Evolutionary conservation across 2,797 vertebrate genomes (phyloP).

Genomic region (Trichosurus vulpecula): DNA sequence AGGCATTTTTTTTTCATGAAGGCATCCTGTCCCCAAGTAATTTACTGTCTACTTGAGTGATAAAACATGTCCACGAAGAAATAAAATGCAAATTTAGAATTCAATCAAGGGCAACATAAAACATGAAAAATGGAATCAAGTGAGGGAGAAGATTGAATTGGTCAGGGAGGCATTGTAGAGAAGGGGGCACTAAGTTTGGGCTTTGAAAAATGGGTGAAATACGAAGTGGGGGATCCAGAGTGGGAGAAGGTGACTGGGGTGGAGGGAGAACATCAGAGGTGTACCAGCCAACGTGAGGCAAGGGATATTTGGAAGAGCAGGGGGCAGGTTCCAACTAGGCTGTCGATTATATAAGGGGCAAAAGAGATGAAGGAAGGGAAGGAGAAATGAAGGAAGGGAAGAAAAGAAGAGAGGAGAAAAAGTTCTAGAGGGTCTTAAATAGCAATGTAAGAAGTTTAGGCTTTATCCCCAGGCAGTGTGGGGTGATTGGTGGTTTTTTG

Average conservation of each 20-base stretch:
- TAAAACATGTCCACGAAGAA: background rate
- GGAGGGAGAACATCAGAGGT: background rate
- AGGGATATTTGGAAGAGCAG: background rate
- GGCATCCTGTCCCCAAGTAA: background rate
- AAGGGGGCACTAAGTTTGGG: background rate
- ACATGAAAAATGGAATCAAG: background rate
- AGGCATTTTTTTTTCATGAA: background rate
- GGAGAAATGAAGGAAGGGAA: background rate
- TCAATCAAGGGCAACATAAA: background rate
- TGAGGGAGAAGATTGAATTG: background rate
- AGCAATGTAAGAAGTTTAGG: background rate
- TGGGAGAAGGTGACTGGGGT: background rate
- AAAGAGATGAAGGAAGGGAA: background rate
- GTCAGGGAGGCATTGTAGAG: background rate
- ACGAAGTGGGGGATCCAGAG: background rate
- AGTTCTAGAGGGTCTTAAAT: background rate
- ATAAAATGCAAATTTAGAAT: background rate
- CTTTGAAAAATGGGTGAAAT: background rate
- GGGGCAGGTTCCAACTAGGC: fast-evolving
- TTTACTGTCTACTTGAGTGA: background rate
- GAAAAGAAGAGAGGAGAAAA: background rate
- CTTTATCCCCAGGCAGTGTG: background rate
- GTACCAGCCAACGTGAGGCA: background rate
- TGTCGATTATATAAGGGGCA: background rate
- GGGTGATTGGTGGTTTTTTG: background rate